Evolutionary conservation across 2,888 invertebrate genomes (phyloP).

Genomic region (Ochropacha duplaris): DNA sequence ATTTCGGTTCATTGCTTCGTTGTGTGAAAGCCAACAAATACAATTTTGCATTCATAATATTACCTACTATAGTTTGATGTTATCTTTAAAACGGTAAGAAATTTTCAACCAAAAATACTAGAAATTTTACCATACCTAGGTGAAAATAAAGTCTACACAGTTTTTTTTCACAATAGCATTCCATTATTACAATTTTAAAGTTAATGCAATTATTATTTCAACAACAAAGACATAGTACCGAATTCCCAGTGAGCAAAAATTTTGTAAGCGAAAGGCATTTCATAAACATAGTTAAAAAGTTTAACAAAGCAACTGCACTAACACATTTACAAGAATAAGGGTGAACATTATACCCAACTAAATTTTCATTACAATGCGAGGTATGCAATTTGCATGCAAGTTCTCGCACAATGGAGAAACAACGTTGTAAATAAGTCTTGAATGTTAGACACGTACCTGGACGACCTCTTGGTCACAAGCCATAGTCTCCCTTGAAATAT

Average conservation of each 20-base stretch:
- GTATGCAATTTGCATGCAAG: constrained; percentile 1
- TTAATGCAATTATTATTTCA: no score
- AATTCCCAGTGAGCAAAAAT: neutral
- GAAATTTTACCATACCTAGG: no score
- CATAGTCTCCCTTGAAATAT: constrained; percentile 6
- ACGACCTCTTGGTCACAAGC: neutral
- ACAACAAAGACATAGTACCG: no score
- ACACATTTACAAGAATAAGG: constrained; percentile 1
- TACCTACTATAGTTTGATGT: no score
- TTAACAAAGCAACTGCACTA: neutral
- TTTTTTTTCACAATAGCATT: no score
- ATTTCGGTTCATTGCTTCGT: no score
- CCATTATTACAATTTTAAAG: no score
- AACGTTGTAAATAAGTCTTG: neutral
- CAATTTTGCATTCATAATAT: no score
- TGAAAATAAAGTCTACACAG: no score
- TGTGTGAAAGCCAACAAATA: no score
- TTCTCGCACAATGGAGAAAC: neutral
- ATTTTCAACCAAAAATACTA: no score
- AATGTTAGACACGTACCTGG: neutral
- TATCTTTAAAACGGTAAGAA: no score
- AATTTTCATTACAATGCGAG: constrained; percentile 1
- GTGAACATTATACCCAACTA: neutral
- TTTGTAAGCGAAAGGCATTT: neutral
- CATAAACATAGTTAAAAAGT: neutral